phyloP scores from a whole-genome alignment of 2,797 vertebrate genomes.

The Amniataba percoides region DNA sequence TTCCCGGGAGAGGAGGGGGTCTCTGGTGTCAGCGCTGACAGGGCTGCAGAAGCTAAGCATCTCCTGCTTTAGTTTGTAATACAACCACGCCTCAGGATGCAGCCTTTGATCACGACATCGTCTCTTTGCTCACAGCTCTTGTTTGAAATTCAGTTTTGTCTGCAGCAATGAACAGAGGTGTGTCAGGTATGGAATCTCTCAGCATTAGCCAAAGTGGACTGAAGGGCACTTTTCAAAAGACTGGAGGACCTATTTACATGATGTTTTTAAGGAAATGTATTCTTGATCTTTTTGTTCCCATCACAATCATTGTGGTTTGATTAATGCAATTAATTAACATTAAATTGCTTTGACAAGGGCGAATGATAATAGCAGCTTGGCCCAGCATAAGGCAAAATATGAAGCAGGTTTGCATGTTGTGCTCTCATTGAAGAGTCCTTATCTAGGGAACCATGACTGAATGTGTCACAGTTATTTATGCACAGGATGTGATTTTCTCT shows the following conservation, averaged over 20 bases:
- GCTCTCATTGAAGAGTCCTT: conserved; percentile 14
- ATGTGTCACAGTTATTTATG: conserved; percentile 33
- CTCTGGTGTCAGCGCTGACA: conserved; percentile 38
- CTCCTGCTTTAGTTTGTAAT: conserved; percentile 51
- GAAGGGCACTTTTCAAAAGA: background rate
- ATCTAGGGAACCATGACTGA: conserved; percentile 19
- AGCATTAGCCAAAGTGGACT: conserved; percentile 20
- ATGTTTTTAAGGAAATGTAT: background rate
- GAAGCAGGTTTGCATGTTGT: conserved; percentile 7
- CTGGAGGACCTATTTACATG: background rate
- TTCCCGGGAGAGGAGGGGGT: conserved; percentile 32
- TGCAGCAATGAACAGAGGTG: conserved; percentile 31
- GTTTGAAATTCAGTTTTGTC: conserved; percentile 60
- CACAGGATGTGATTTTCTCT: conserved; percentile 53
- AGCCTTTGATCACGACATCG: conserved; percentile 65
- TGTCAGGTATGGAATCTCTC: conserved; percentile 48
- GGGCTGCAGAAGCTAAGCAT: conserved; percentile 17
- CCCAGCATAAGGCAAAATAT: conserved; percentile 2
- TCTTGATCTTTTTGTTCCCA: conserved; percentile 15
- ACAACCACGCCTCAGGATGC: conserved; percentile 58
- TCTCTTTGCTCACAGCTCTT: conserved; percentile 56
- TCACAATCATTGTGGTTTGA: conserved; percentile 1
- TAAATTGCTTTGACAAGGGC: conserved; percentile 35
- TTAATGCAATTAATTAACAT: conserved; percentile 33
- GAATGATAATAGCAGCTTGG: conserved; percentile 2